Evolutionary conservation across 92 coral and sea anemone genomes (phyloP).

Genomic region (Nematostella vectensis): DNA sequence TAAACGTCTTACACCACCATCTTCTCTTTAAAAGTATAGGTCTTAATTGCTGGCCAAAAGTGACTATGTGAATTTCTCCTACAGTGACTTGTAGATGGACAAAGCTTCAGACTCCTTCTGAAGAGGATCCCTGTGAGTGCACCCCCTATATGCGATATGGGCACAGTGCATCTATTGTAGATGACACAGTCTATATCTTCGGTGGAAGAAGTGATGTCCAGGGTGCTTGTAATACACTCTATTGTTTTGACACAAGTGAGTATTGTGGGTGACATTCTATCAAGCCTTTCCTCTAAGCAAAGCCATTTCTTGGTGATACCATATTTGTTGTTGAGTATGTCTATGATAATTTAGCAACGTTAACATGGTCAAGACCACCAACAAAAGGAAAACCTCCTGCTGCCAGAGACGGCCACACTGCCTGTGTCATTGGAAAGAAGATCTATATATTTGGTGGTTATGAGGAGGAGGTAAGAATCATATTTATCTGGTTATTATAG

Average conservation of each 20-base stretch:
- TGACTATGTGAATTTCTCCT: too few relatives aligned
- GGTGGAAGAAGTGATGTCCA: slow-evolving; percentile 87
- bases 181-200: slow-evolving; percentile 68
- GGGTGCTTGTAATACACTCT: slow-evolving; percentile 89
- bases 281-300: too few relatives aligned
- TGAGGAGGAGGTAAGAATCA: slow-evolving; percentile 86
- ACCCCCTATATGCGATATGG: slow-evolving; percentile 96
- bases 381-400: slow-evolving; percentile 75
- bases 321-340: too few relatives aligned
- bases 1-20: too few relatives aligned
- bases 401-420: slow-evolving; percentile 94
- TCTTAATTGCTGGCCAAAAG: too few relatives aligned
- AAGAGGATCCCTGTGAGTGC: slow-evolving; percentile 17
- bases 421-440: slow-evolving; percentile 78
- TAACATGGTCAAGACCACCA: slow-evolving; percentile 74
- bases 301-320: too few relatives aligned
- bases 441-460: slow-evolving; percentile 94
- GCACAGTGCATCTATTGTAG: slow-evolving; percentile 82
- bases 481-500: background rate
- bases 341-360: slow-evolving; percentile 58
- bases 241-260: slow-evolving; percentile 81
- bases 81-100: slow-evolving; percentile 74
- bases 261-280: too few relatives aligned
- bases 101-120: slow-evolving; percentile 39
- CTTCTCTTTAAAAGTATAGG: too few relatives aligned